Base-by-base conservation (phyloP, 2,888 invertebrate species). In the Watsonalla cultraria region DNA sequence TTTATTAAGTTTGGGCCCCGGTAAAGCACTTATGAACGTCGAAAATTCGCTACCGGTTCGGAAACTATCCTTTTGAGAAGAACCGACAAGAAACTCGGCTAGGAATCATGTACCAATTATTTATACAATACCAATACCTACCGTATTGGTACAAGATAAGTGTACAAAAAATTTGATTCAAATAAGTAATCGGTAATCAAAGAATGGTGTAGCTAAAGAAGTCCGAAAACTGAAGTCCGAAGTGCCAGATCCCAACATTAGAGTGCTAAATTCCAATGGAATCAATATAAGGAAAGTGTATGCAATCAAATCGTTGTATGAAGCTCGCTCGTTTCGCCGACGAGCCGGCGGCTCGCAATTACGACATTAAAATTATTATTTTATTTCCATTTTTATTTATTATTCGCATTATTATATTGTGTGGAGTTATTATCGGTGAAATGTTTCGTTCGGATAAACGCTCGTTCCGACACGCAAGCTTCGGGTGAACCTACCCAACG, bases 351-450 rank as follows among this genome's bases (percentile, higher is more conserved):
- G 89, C 85, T 83, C 80, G 68, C 87, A 90, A 90, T 90, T 90
- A 89, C 89, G 87, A 80, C 85, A 89, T 90, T 90, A 87, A 90
- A 89, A 89, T 88, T 90, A 87, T 87, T 86, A 90, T 89, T 90
- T 89, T 90, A 89, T 89, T 90, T 90, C 83, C 82, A 86, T 89
- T 90, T 90, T 90, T 90, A 89, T 89, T 89, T 90, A 90, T 90
- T 90, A 90, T 90, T 90, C 89, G 90, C 88, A 90, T 90, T 90
- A 90, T 90, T 90, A 90, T 90, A 90, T 90, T 90, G 88, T 89
- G 89, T 88, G 86, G 89, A 87, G 89, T 90, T 88, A 90, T 90
- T 90, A 90, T 90, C 87, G 89, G 88, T 82, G 90, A 90, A 90
- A 90, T 88, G 90, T 86, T 90, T 90, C 90, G 90, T 90, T 89